A percentile compares a stretch with the other conserved stretches of the same genome.
Conservation (phyloP, 2,113 vertebrate species). For the Sinocyclocheilus grahami region DNA sequence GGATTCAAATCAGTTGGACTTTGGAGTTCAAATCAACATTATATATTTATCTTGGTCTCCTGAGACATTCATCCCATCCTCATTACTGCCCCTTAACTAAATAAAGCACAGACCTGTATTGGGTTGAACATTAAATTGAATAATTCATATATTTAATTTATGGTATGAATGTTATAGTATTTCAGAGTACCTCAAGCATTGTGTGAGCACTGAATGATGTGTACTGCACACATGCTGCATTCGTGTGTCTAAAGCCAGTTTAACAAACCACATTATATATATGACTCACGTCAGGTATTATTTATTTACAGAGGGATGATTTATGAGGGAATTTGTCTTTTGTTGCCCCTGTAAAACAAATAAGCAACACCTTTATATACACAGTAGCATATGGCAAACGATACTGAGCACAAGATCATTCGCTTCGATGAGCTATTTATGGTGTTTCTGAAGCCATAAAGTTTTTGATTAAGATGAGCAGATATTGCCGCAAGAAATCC, state of each 20-base stretch:
- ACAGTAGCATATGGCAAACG: slow-evolving; percentile 15
- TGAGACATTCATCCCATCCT: background rate
- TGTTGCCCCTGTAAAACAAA: background rate
- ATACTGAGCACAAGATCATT: slow-evolving; percentile 24
- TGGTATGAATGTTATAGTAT: slow-evolving; percentile 10
- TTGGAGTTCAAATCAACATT: background rate
- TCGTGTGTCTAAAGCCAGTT: slow-evolving; percentile 22
- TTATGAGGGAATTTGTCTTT: background rate
- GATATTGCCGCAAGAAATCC: background rate
- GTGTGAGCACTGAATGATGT: background rate
- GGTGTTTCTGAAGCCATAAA: background rate
- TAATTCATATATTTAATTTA: slow-evolving; percentile 9
- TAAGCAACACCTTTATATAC: slow-evolving; percentile 5
- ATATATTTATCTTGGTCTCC: slow-evolving; percentile 3
- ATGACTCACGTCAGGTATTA: background rate
- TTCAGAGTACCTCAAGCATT: slow-evolving; percentile 39
- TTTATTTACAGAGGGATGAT: slow-evolving; percentile 13
- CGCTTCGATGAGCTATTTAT: background rate
- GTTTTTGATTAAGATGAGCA: background rate
- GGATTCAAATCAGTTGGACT: background rate
- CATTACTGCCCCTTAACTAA: background rate
- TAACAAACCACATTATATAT: slow-evolving; percentile 2
- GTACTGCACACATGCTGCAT: slow-evolving; percentile 4
- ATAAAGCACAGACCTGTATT: slow-evolving; percentile 48
- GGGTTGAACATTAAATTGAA: background rate